These are phyloP conservation scores for Actias luna DNA, from an alignment of 2,888 invertebrate species.

Conservation along the genomic window DNA sequence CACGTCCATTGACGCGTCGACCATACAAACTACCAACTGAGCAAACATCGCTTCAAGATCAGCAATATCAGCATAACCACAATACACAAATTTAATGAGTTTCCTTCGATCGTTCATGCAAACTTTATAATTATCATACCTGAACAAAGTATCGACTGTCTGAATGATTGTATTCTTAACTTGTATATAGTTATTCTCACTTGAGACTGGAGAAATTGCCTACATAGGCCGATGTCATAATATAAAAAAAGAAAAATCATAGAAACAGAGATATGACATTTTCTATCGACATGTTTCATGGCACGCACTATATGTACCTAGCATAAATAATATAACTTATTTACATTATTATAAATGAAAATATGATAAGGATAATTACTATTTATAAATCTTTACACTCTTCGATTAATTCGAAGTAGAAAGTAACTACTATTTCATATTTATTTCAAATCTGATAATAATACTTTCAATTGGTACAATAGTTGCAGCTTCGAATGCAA, in stretches of 20 bases:
- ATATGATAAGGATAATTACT: neutral
- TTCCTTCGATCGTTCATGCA: too few relatives aligned
- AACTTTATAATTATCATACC: too few relatives aligned
- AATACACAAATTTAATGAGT: too few relatives aligned
- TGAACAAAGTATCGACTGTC: too few relatives aligned
- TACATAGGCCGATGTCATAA: too few relatives aligned
- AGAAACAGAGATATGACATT: neutral
- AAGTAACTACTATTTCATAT: neutral
- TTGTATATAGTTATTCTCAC: too few relatives aligned
- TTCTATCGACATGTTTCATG: neutral
- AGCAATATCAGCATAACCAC: too few relatives aligned
- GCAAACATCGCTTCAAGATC: too few relatives aligned
- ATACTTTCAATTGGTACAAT: conserved; percentile 10
- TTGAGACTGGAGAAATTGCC: too few relatives aligned
- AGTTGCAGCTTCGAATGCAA: conserved; percentile 1
- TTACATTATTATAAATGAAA: neutral
- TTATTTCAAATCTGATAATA: neutral
- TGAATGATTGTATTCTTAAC: too few relatives aligned
- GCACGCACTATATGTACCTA: neutral
- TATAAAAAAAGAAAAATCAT: neutral
- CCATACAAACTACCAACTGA: too few relatives aligned
- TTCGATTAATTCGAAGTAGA: neutral
- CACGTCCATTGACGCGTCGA: too few relatives aligned
- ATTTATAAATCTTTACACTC: neutral
- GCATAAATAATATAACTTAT: neutral